Base-by-base conservation (phyloP, 2,888 invertebrate species). In the Digitonthophagus gazella region DNA sequence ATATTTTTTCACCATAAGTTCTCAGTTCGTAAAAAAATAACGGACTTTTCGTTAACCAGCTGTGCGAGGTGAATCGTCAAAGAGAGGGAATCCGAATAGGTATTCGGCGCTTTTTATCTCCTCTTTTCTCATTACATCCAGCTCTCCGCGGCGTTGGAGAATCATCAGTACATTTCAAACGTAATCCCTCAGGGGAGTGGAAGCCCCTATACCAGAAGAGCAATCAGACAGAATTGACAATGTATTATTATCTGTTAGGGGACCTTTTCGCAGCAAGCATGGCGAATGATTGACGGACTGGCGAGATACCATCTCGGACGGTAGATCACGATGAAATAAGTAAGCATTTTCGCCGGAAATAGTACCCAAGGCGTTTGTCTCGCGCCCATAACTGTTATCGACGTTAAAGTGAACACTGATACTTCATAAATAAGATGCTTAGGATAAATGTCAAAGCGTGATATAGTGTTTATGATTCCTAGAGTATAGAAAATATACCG, bases 181-280 rank as follows among this genome's bases (percentile, higher is more conserved):
- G 61, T 66, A 70, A 70, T 68, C 68, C 66, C 68, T 11, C 57
- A 44, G 44, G 67, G 28, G 66, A 20, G 55, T 18, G 63, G 61
- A 68, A 68, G 68, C 66, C 68, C 67, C 64, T 19, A 61, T 55
- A 56, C 65, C 61, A 58, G 68, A 61, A 55, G 65, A 64, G 68
- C 68, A 70, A 69, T 70, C 70, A 66, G 44, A 68, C 66, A 11
- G 57, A 70, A 70, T 68, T 70, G 70, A 70, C 70, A 65, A 70
- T 67, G 57, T 70, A 69, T 64, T 69, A 70, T 70, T 67, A 65
- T 67, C 70, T 64, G 61, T 61, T 54, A 16, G 61, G 16, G n/a
- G 61, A 16, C 4, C 61, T 20, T 20, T 61, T 19, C 61, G 6
- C 16, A 61, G 6, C 61, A 18, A 14, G 6, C 16, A 18, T 28